Evolutionary conservation across 2,797 vertebrate species (phyloP).

Genomic region (Crocidura indochinensis): DNA sequence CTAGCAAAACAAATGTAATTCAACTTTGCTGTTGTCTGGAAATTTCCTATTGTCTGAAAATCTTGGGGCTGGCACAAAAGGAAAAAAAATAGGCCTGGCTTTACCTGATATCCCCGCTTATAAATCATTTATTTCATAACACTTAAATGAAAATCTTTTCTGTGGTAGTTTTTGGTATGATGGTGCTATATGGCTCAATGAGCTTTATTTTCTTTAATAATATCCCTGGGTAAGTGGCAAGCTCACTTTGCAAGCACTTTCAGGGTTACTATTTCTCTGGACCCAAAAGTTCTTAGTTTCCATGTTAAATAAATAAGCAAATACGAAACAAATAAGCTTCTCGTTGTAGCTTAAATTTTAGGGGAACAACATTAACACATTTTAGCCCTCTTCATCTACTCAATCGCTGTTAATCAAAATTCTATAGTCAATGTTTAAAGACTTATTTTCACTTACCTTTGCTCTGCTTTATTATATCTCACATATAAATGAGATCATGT

Average conservation of each 20-base stretch:
- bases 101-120: neutral
- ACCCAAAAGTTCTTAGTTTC: neutral
- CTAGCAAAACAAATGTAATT: neutral
- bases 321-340: neutral
- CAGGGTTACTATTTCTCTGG: neutral
- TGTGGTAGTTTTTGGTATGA: neutral
- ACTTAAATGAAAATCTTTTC: neutral
- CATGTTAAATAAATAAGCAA: neutral
- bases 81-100: too few relatives aligned
- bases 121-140: neutral
- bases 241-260: neutral
- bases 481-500: too few relatives aligned
- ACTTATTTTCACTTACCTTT: too few relatives aligned
- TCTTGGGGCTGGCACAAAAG: neutral
- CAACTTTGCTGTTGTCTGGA: conserved; percentile 15
- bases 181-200: neutral
- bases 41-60: neutral
- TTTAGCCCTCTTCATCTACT: too few relatives aligned
- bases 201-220: neutral
- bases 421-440: too few relatives aligned
- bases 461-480: too few relatives aligned
- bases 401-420: too few relatives aligned
- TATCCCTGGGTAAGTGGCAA: conserved; percentile 21
- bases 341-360: too few relatives aligned
- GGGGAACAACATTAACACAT: too few relatives aligned